These are phyloP conservation scores for Deilephila porcellus DNA, from an alignment of 2,888 invertebrate genomes.

Conservation along the genomic window DNA sequence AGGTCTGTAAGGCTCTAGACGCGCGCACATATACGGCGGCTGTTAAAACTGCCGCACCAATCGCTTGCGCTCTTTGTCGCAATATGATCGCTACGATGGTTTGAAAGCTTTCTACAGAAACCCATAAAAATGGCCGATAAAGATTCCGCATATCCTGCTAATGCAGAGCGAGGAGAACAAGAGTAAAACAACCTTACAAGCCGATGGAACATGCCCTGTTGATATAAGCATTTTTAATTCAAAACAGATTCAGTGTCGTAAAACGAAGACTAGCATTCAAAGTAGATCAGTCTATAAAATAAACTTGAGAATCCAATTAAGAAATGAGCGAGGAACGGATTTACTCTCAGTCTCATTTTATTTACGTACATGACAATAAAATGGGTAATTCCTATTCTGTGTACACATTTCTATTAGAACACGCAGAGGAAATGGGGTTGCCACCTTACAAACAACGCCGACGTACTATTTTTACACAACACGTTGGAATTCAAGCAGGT, in stretches of 20 bases:
- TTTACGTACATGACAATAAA: constrained; percentile 72
- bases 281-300: constrained; percentile 76
- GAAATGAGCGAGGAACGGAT: constrained; percentile 75
- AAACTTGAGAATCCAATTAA: constrained; percentile 82
- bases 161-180: constrained; percentile 7
- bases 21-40: constrained; percentile 70
- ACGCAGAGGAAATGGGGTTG: constrained; percentile 42
- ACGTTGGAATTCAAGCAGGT: background rate
- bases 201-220: background rate
- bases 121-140: constrained; percentile 49
- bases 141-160: constrained; percentile 44
- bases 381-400: constrained; percentile 59
- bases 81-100: constrained; percentile 46
- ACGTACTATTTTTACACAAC: background rate
- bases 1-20: constrained; percentile 74
- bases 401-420: constrained; percentile 49
- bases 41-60: constrained; percentile 70
- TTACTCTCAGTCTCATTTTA: constrained; percentile 72
- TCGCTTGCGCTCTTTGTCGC: constrained; percentile 61
- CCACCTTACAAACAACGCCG: background rate
- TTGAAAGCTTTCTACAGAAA: constrained; percentile 41
- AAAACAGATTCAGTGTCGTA: constrained; percentile 71
- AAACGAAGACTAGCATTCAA: constrained; percentile 69
- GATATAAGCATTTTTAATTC: constrained; percentile 34
- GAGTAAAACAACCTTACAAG: constrained; percentile 4